phyloP scores from a whole-genome alignment of 1,140 invertebrate species.

The Drosophila pectinifera region DNA sequence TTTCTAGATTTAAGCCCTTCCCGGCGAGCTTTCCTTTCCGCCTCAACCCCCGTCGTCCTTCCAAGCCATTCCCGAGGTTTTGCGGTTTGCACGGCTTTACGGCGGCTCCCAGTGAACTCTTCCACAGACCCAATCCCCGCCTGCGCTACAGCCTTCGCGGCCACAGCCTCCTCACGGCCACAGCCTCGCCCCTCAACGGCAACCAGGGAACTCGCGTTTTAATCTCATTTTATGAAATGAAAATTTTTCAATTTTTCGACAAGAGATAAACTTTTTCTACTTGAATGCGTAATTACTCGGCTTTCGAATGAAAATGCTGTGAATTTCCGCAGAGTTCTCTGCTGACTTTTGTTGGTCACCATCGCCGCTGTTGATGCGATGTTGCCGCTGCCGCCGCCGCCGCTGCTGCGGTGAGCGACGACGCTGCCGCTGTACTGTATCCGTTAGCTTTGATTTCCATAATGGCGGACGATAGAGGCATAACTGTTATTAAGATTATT shows the following conservation, averaged over 20 bases:
- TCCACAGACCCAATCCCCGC: not conserved
- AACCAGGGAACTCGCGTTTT: slow-evolving; percentile 57
- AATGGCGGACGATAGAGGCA: slow-evolving; percentile 63
- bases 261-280: slow-evolving; percentile 83
- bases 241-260: slow-evolving; percentile 82
- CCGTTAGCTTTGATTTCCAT: slow-evolving; percentile 74
- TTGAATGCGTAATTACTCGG: slow-evolving; percentile 81
- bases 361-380: slow-evolving; percentile 34
- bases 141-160: not conserved
- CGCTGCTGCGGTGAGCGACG: slow-evolving; percentile 26
- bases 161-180: not conserved
- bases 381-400: slow-evolving; percentile 24
- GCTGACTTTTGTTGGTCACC: slow-evolving; percentile 61
- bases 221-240: slow-evolving; percentile 83
- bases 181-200: not conserved
- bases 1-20: slow-evolving; percentile 79
- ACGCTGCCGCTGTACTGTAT: slow-evolving; percentile 44
- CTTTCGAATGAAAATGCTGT: slow-evolving; percentile 61
- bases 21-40: slow-evolving; percentile 4
- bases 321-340: slow-evolving; percentile 47
- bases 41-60: not conserved
- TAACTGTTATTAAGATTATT: slow-evolving; percentile 79
- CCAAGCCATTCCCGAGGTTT: slow-evolving; percentile 44
- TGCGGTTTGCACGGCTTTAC: slow-evolving; percentile 68
- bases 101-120: slow-evolving; percentile 17